These are phyloP conservation scores for Solenopsis fugax DNA, from an alignment of 1,140 invertebrate species.

Conservation along the genomic window DNA sequence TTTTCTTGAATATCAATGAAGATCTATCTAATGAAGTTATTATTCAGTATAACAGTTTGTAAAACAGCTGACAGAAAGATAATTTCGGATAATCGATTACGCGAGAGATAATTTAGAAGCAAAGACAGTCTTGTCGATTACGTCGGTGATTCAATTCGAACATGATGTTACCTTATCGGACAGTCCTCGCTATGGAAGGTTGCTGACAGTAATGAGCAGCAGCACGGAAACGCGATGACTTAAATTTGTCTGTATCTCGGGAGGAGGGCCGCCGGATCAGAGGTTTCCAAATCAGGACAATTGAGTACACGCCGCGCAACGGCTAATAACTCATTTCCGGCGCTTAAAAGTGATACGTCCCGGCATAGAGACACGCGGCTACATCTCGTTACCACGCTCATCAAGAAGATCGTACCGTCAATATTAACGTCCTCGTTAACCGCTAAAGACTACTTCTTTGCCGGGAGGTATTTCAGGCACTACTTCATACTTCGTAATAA, in stretches of 20 bases:
- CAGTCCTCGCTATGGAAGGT: conserved; percentile 15
- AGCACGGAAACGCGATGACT: conserved; percentile 59
- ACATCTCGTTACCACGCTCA: conserved; percentile 76
- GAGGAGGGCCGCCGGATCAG: conserved; percentile 56
- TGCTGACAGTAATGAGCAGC: conserved; percentile 39
- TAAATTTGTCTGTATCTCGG: conserved; percentile 64
- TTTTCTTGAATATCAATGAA: background rate
- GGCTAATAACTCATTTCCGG: conserved; percentile 76
- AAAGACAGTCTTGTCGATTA: conserved; percentile 12
- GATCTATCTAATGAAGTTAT: conserved; percentile 12
- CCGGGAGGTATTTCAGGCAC: background rate
- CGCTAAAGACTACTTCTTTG: conserved; percentile 27
- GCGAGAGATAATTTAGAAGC: conserved; percentile 28
- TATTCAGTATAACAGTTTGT: background rate
- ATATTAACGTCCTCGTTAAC: conserved; percentile 66
- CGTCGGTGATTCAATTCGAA: background rate
- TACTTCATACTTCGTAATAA: conserved; percentile 1
- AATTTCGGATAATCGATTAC: conserved; percentile 1
- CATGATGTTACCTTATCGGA: conserved; percentile 33
- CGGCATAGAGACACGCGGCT: conserved; percentile 52
- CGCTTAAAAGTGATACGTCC: conserved; percentile 72
- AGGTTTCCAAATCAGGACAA: conserved; percentile 77
- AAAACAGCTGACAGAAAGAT: background rate
- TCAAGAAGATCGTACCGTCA: conserved; percentile 69
- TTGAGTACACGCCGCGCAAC: conserved; percentile 67